Evolutionary conservation across 2,888 invertebrate genomes (phyloP).

Genomic region (Candidula unifasciata): DNA sequence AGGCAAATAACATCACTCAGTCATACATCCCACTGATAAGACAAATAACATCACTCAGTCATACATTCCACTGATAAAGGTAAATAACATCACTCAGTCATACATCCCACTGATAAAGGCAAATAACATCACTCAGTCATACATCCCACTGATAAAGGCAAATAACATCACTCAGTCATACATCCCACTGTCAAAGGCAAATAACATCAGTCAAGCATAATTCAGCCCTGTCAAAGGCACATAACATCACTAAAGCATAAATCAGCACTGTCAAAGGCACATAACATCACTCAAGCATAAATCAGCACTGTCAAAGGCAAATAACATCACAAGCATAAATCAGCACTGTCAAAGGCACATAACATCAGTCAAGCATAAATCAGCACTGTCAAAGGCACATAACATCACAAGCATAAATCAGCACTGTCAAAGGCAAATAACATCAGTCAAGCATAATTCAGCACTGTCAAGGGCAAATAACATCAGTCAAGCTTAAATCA

Average conservation of each 20-base stretch:
- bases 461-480: background rate
- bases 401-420: background rate
- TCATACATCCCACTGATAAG: too few species aligned
- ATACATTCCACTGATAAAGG: constrained; percentile 14
- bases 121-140: background rate
- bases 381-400: background rate
- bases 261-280: constrained; percentile 1
- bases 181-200: background rate
- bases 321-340: background rate
- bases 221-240: constrained; percentile 1
- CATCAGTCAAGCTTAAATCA: too few species aligned
- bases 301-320: constrained; percentile 2
- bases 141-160: constrained; percentile 4
- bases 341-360: background rate
- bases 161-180: background rate
- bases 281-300: background rate
- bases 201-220: background rate
- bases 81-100: background rate
- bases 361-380: too few species aligned
- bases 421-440: background rate
- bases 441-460: background rate
- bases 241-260: background rate
- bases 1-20: background rate
- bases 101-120: constrained; percentile 7
- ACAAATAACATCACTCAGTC: background rate